phyloP scores from a whole-genome alignment of 2,888 invertebrate species.

The Sinopyrophorus schimmeli region DNA sequence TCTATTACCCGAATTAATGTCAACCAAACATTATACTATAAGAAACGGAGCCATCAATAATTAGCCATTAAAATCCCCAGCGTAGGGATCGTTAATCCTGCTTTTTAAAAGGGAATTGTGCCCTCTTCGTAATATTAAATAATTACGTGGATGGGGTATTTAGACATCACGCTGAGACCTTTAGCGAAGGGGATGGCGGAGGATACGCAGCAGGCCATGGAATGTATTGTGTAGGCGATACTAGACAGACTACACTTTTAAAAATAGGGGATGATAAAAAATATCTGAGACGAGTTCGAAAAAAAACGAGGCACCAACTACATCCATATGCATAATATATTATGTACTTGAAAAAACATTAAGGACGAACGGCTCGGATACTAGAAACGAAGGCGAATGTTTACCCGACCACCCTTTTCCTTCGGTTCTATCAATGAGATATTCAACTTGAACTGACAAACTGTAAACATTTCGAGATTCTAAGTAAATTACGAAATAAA shows the following conservation, averaged over 20 bases:
- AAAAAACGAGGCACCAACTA: constrained; percentile 17
- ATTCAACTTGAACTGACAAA: no score
- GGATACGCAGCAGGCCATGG: constrained; percentile 13
- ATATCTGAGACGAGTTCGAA: constrained; percentile 13
- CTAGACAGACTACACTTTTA: constrained; percentile 21
- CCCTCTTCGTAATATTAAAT: constrained; percentile 33
- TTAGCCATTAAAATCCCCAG: constrained; percentile 11
- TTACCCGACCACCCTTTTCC: constrained; percentile 12
- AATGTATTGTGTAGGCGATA: constrained; percentile 24
- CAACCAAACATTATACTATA: constrained; percentile 13
- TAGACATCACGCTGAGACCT: constrained; percentile 34
- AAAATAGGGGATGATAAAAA: constrained; percentile 26
- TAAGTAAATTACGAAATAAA: no score
- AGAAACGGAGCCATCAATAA: constrained; percentile 8
- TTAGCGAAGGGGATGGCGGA: constrained; percentile 27
- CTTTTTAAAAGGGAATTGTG: constrained; percentile 16
- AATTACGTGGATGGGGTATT: constrained; percentile 36
- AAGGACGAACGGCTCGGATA: constrained; percentile 15
- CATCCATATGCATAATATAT: constrained; percentile 25
- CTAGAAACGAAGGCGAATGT: constrained; percentile 10
- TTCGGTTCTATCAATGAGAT: no score
- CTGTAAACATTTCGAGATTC: no score
- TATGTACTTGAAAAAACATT: constrained; percentile 22
- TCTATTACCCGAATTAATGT: no score
- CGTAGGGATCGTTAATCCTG: constrained; percentile 14